Percentiles rank a stretch among this genome's conserved stretches.
Evolutionary conservation across 1,140 invertebrate genomes (phyloP).

Genomic region (Bombus polaris): DNA sequence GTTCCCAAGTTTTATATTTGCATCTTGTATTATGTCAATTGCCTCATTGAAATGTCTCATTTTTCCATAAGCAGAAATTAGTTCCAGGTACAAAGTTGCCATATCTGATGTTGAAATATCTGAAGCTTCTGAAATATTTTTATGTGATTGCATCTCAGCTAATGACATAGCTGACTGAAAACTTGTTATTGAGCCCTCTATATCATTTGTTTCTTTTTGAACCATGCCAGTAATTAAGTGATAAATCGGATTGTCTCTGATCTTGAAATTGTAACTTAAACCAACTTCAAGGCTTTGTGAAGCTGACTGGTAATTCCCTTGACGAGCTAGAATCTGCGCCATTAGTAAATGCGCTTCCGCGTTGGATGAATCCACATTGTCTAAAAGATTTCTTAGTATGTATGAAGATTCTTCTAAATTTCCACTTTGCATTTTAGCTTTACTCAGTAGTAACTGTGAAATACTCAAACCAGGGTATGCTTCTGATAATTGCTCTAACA

Average conservation of each 20-base stretch:
- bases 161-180: conserved; percentile 88
- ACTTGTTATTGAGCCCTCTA: conserved; percentile 89
- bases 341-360: conserved; percentile 93
- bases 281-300: conserved; percentile 93
- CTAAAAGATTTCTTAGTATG: conserved; percentile 89
- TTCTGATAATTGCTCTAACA: conserved; percentile 89
- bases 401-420: conserved; percentile 87
- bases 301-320: conserved; percentile 90
- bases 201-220: conserved; percentile 89
- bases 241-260: conserved; percentile 95
- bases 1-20: conserved; percentile 89
- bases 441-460: conserved; percentile 90
- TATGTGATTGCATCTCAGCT: conserved; percentile 54
- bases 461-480: conserved; percentile 92
- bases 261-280: conserved; percentile 95
- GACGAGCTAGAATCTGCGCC: conserved; percentile 91
- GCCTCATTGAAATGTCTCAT: conserved; percentile 91
- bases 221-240: conserved; percentile 93
- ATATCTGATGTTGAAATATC: conserved; percentile 87
- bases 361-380: conserved; percentile 89
- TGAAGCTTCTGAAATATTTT: conserved; percentile 74
- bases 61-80: conserved; percentile 90
- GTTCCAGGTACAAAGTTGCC: conserved; percentile 93
- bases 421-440: conserved; percentile 91
- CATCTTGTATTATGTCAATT: conserved; percentile 91